These are phyloP conservation scores for Standfussiana lucernea DNA, from an alignment of 2,888 invertebrate species.

Conservation along the genomic window DNA sequence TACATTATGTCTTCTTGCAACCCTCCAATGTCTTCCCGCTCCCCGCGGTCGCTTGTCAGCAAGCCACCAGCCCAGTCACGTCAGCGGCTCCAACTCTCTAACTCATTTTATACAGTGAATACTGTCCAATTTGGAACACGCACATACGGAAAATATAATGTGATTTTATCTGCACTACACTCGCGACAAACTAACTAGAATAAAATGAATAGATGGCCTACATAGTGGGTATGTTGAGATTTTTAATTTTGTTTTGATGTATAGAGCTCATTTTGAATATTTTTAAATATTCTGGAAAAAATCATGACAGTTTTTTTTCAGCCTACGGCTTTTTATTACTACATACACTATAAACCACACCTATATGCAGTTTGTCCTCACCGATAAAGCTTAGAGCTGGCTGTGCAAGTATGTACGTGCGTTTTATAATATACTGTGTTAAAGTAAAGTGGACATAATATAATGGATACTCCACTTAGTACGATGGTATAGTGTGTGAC, in stretches of 20 bases:
- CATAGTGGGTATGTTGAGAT: conserved; percentile 22
- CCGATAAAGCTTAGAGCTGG: background rate
- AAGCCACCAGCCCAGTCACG: conserved; percentile 26
- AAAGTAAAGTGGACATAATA: background rate
- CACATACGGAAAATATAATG: conserved; percentile 68
- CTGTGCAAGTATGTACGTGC: background rate
- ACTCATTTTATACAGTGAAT: conserved; percentile 83
- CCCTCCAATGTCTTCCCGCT: background rate
- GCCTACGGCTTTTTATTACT: background rate
- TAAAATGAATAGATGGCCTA: conserved; percentile 59
- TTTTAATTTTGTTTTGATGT: conserved; percentile 43
- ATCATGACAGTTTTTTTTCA: background rate
- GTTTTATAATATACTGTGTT: background rate
- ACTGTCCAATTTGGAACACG: conserved; percentile 80
- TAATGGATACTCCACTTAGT: too few species aligned
- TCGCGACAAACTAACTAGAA: conserved; percentile 63
- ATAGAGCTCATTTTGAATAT: conserved; percentile 7
- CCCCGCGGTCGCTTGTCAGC: conserved; percentile 53
- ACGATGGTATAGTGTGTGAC: too few species aligned
- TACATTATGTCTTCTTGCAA: background rate
- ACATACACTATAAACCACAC: background rate
- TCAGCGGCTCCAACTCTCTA: conserved; percentile 72
- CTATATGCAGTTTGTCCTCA: background rate
- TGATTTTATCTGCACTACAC: conserved; percentile 68
- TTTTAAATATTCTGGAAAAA: conserved; percentile 15